Base-by-base conservation (phyloP, 2,888 invertebrate genomes). In the Odontothrips loti region DNA sequence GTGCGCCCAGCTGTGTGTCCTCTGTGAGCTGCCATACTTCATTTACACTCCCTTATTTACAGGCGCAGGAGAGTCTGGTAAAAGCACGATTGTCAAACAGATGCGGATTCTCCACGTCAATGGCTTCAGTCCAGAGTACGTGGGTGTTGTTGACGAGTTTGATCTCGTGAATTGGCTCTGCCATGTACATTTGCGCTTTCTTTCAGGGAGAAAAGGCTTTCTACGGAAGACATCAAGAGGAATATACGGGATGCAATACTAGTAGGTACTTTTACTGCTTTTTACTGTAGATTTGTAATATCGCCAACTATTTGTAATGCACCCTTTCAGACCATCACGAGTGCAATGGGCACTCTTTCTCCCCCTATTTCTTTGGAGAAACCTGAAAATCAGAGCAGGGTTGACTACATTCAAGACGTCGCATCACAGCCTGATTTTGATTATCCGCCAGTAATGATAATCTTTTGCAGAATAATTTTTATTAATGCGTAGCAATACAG, bases 31-130 rank as follows among this genome's bases (percentile, higher is more conserved):
- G n/a, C n/a, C n/a, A n/a, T n/a, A n/a, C n/a, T n/a, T n/a, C n/a
- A n/a, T n/a, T n/a, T n/a, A n/a, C n/a, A n/a, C n/a, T n/a, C n/a
- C n/a, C n/a, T n/a, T 84, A 12, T 23, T 75, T 75, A 12, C 87
- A 93, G 93, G 98, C 86, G 98, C 99, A 86, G 98, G 99, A 87
- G 99, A 99, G 90, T 98, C 98, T 83, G 99, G 99, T 86, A 99
- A 99, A 91, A 99, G 98, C 86, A 99, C 99, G 85, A 99, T 99
- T 88, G 99, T 99, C 87, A 99, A 99, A 90, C 99, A 99, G 91
- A 99, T 99, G 99, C 93, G 98, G 88, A 99, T 99, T 89, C 92
- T 98, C 86, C 99, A 99, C 91, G 98, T 99, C 85, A 96, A 99
- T 91, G 99, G 99, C 85, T 99, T 99, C 92, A 98, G 96, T 87